Evolutionary conservation across 2,113 vertebrate genomes (phyloP), one percentile per base, ranked within the genome.

Genomic region (Limanda limanda): DNA sequence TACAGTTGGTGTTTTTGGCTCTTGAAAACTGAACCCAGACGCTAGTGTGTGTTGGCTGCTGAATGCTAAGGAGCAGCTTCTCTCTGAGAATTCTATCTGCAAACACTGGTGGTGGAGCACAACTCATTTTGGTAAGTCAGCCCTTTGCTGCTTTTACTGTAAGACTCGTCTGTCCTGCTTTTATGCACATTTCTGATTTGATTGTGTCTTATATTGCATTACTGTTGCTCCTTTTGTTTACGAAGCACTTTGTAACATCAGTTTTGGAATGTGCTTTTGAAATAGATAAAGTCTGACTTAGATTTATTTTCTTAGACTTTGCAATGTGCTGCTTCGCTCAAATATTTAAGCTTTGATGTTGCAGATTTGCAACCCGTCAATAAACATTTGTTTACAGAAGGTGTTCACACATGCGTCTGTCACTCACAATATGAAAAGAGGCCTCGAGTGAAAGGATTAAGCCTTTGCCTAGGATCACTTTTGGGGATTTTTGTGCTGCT

Each of bases 391-490:
- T 84, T 85, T 79, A 76, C 72, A 73, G 62, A 37, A 21, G 71
- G 58, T 75, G 77, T 88, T 79, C 64, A 45, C 79, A 58, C 78
- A 35, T 51, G n/a, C 67, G 60, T 68, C 75, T 45, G 61, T 78
- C 80, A 66, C 63, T 72, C 47, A 66, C 27, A 9, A 77, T 74
- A 84, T 88, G 71, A 87, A 86, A 83, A 27, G 74, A 66, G 20
- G 62, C 24, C 68, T 62, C 54, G 68, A 74, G 79, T 88, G 56
- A 91, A 88, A 79, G 85, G 76, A 42, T 86, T 68, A 76, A 78
- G 70, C 52, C 40, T 71, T 68, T 61, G 64, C 84, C 70, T 11
- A 17, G 57, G 54, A 54, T 15, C 51, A 21, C 20, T 1, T 54
- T 83, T 79, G 31, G 68, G 65, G 62, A 56, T 79, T 63, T 79